Base-by-base conservation (phyloP, 2,113 vertebrate species). In the Triplophysa rosa region DNA sequence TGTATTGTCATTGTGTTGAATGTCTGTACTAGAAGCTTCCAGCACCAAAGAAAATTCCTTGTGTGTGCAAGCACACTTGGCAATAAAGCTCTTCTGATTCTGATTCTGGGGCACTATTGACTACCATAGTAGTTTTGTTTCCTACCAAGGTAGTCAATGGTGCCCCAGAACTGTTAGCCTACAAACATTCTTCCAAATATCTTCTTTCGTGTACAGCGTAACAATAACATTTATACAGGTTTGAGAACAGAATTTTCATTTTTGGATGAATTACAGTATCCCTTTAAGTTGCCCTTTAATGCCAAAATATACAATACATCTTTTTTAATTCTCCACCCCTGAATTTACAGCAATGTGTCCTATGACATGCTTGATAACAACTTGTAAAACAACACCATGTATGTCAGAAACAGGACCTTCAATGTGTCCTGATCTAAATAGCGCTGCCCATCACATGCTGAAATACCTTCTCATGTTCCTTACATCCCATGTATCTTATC, bases 361-460 rank as follows among this genome's bases (percentile, higher is more conserved):
- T 19, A 21, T n/a, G 49, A 24, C 5, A 47, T 11, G 17, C 49
- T 12, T 70, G 29, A 69, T 69, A 54, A 69, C 58, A 59, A 72
- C 54, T 59, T 23, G 52, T 9, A 40, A 58, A 71, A 71, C 52
- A 71, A 16, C 68, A 58, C 52, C 0, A 2, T 56, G 10, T 71
- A 29, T 70, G 16, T 54, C 49, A 72, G 69, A 72, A 72, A 59
- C 29, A 40, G 19, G 8, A 72, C n/a, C 29, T 59, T 72, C 29
- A 58, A 24, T 58, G 12, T 72, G n/a, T 72, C 19, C 33, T 72
- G 21, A 58, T n/a, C 19, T 56, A 21, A 14, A 29, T 56, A 56
- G 68, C 49, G 23, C 70, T 59, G 69, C 59, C 54, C 70, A 61
- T 72, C 52, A 17, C 33, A 72, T 72, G 70, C 52, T 72, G 29